Evolutionary conservation across 2,888 invertebrate genomes (phyloP).

Genomic region (Tinea trinotella): DNA sequence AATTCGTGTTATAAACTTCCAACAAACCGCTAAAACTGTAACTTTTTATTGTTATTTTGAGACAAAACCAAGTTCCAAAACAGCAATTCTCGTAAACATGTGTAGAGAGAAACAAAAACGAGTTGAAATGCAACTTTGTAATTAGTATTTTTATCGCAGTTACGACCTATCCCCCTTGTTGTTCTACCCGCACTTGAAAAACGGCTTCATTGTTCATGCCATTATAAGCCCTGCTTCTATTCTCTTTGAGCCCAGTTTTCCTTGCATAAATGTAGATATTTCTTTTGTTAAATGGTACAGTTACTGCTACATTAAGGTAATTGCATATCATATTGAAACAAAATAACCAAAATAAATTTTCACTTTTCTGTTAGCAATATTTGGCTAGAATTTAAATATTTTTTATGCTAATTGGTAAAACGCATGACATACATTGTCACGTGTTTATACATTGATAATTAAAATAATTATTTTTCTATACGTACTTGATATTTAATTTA

Average conservation of each 20-base stretch:
- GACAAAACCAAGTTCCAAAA: slow-evolving; percentile 2
- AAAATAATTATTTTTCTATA: too few species aligned
- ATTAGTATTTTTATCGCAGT: slow-evolving; percentile 38
- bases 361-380: too few species aligned
- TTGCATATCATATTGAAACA: slow-evolving; percentile 12
- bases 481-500: too few species aligned
- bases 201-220: not conserved
- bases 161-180: slow-evolving; percentile 8
- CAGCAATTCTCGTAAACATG: slow-evolving; percentile 10
- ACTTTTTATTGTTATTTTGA: not conserved
- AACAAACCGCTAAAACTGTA: not conserved
- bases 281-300: slow-evolving; percentile 8
- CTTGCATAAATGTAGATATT: not conserved
- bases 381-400: too few species aligned
- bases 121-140: slow-evolving; percentile 31
- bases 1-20: too few species aligned
- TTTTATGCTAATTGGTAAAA: too few species aligned
- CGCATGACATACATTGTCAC: too few species aligned
- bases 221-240: not conserved
- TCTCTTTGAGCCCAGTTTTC: not conserved
- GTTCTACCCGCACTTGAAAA: slow-evolving; percentile 29
- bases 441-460: too few species aligned
- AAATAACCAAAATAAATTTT: not conserved
- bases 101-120: slow-evolving; percentile 25
- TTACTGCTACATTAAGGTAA: slow-evolving; percentile 1